A percentile compares a stretch with the other conserved stretches of the same genome.
Evolutionary conservation across 1,140 invertebrate species (phyloP).

Genomic region (Calosoma granatense): DNA sequence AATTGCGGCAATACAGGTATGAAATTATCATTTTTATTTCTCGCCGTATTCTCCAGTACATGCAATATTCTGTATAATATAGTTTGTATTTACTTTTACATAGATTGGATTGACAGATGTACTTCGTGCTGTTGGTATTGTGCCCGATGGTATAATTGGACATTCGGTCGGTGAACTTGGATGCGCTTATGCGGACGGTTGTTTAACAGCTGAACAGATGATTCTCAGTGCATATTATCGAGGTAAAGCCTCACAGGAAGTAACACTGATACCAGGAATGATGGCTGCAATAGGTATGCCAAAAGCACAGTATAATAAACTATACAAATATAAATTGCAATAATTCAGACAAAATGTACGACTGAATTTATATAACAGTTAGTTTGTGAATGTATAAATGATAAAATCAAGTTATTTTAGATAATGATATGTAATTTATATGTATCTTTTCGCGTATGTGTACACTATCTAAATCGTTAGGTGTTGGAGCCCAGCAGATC

Average conservation of each 20-base stretch:
- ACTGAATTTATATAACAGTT: too few relatives aligned
- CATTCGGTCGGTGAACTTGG: conserved; percentile 86
- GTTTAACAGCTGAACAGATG: conserved; percentile 73
- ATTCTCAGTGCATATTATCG: conserved; percentile 74
- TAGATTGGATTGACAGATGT: conserved; percentile 78
- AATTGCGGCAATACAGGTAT: conserved; percentile 79
- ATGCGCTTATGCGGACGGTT: conserved; percentile 82
- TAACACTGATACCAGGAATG: conserved; percentile 60
- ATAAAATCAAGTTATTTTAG: background rate
- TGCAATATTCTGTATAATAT: conserved; percentile 23
- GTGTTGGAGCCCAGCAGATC: conserved; percentile 36
- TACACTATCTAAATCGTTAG: conserved; percentile 19
- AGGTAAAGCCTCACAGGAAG: conserved; percentile 73
- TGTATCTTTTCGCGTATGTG: conserved; percentile 6
- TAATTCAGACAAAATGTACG: too few relatives aligned
- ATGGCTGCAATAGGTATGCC: too few relatives aligned
- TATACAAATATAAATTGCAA: too few relatives aligned
- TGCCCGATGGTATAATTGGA: conserved; percentile 73
- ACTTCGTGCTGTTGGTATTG: conserved; percentile 56
- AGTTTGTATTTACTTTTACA: conserved; percentile 21
- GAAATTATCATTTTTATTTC: too few relatives aligned
- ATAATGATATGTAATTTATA: conserved; percentile 6
- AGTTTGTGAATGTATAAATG: conserved; percentile 32
- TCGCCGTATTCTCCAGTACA: too few relatives aligned
- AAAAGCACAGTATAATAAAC: too few relatives aligned